Evolutionary conservation across 2,797 vertebrate genomes (phyloP), one percentile per base, ranked within the genome.

Genomic region (Parotocinclus haroldoi): DNA sequence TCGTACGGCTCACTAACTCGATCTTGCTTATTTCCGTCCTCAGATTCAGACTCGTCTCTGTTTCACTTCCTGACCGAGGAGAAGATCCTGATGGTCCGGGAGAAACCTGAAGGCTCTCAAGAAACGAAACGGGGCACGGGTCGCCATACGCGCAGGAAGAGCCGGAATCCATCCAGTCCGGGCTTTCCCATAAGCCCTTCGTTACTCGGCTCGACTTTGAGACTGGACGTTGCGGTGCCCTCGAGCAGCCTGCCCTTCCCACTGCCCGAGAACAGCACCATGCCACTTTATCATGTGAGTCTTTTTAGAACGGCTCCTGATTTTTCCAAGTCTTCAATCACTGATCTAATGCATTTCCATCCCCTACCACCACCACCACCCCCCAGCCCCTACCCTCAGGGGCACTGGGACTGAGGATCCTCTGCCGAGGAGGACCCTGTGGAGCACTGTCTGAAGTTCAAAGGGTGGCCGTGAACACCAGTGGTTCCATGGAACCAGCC

Each of bases 51-150:
- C 89, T 94, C 92, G 77, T 94, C 94, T 6, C 88, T 94, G 74
- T 83, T 94, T 81, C 91, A 90, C 18, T 94, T 95, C 81, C 88
- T 94, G 79, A 94, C 90, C 16, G 93, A 95, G 7, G 93, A 96
- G 83, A 96, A 95, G 84, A 95, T 93, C 86, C 79, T 95, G 81
- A 92, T 92, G 78, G 93, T 95, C 58, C 92, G 96, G 82, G 93
- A 95, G 73, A 87, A 94, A 73, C 90, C 93, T 0, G 82, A 91
- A 79, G 84, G 79, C 5, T 86, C 86, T 76, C 92, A 54, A 44
- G 63, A 66, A 44, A 56, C 19, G 44, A 66, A 93, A 10, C 76
- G 93, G 68, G 91, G 94, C 79, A 93, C 94, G 10, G 88, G 90
- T 46, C 80, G 86, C 58, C 89, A 91, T 38, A 91, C 93, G 4